Conservation (phyloP, 2,797 vertebrate species). For the Gallinago stenura region DNA sequence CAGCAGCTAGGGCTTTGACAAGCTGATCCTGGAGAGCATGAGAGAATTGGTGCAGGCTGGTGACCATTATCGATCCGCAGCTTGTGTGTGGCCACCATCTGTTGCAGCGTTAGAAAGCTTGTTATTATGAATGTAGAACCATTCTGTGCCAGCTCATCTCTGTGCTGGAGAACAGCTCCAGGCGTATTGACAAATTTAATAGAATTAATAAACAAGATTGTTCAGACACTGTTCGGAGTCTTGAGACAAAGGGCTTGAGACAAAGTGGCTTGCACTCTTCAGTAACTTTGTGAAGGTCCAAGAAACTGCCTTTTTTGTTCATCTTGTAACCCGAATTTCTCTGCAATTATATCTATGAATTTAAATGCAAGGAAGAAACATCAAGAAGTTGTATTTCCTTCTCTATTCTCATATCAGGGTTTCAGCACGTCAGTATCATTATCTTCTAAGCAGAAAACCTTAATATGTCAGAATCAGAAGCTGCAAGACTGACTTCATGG, state of each 20-base stretch:
- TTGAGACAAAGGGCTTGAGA: neutral
- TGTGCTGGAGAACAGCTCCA: neutral
- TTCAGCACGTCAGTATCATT: neutral
- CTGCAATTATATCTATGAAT: neutral
- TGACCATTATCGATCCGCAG: neutral
- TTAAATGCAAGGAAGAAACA: neutral
- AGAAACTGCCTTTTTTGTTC: neutral
- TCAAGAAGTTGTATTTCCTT: neutral
- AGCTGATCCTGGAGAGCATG: neutral
- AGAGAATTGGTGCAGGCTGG: neutral
- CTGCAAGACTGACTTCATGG: neutral
- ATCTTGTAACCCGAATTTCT: neutral
- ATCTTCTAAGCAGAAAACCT: neutral
- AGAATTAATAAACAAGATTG: neutral
- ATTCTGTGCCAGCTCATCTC: neutral
- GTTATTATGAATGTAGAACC: neutral
- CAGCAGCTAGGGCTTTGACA: accelerated
- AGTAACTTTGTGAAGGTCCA: neutral
- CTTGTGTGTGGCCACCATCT: neutral
- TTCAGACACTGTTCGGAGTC: neutral
- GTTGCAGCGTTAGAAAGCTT: neutral
- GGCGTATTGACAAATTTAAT: neutral
- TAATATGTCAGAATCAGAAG: neutral
- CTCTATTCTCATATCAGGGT: neutral
- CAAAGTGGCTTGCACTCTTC: neutral